Evolutionary conservation across 2,888 invertebrate species (phyloP).

Genomic region (Mactromeris polynyma): DNA sequence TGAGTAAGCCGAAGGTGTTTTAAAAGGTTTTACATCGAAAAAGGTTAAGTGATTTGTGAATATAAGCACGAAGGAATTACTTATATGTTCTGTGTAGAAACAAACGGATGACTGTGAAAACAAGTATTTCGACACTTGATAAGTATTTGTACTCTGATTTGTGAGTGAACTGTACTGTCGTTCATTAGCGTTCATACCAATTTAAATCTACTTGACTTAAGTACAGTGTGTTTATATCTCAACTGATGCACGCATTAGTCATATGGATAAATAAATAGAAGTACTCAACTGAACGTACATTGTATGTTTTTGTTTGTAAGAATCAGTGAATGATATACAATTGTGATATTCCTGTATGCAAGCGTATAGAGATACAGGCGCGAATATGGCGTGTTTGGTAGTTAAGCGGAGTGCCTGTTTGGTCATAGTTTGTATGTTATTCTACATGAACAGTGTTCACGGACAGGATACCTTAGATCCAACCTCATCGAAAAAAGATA

Average conservation of each 20-base stretch:
- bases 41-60: neutral
- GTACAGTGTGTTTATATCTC: neutral
- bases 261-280: neutral
- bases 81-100: neutral
- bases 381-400: neutral
- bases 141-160: neutral
- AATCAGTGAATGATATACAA: neutral
- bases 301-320: neutral
- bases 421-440: neutral
- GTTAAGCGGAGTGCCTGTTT: neutral
- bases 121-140: neutral
- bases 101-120: neutral
- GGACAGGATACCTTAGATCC: neutral
- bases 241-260: neutral
- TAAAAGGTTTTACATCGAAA: neutral
- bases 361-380: neutral
- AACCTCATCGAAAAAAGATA: neutral
- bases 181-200: neutral
- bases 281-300: neutral
- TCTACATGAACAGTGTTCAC: neutral
- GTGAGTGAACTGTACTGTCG: neutral
- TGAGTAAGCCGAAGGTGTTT: neutral
- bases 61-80: neutral
- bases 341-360: neutral
- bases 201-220: neutral